A percentile compares a stretch with the other conserved stretches of the same genome.
These are phyloP conservation scores for Neoascia interrupta DNA, from an alignment of 2,888 invertebrate genomes.

Conservation along the genomic window DNA sequence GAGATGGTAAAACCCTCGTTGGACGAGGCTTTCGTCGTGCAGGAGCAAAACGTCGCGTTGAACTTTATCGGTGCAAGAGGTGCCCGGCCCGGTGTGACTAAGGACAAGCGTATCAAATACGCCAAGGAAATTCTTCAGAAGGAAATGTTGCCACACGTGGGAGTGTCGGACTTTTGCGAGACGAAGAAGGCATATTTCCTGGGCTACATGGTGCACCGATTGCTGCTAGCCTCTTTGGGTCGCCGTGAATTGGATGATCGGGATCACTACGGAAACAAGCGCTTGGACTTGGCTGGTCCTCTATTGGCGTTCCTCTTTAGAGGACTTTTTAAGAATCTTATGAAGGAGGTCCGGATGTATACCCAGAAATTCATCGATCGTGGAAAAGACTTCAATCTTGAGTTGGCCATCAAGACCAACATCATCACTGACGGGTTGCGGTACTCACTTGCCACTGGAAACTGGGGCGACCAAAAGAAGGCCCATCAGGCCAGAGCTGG, in stretches of 20 bases:
- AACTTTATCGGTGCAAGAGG: slow-evolving; percentile 99
- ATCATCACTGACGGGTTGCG: slow-evolving; percentile 98
- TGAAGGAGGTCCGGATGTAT: slow-evolving; percentile 98
- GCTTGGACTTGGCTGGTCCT: slow-evolving; percentile 98
- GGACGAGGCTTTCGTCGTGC: slow-evolving; percentile 99
- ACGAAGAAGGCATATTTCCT: slow-evolving; percentile 99
- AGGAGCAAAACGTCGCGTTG: slow-evolving; percentile 98
- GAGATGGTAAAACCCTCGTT: slow-evolving; percentile 99
- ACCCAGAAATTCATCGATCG: slow-evolving; percentile 99
- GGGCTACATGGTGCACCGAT: slow-evolving; percentile 99
- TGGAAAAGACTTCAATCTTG: slow-evolving; percentile 99
- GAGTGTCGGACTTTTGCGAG: slow-evolving; percentile 99
- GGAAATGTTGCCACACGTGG: slow-evolving; percentile 99
- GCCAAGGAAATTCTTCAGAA: slow-evolving; percentile 99
- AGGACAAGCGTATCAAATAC: slow-evolving; percentile 99
- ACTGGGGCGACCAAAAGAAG: slow-evolving; percentile 99
- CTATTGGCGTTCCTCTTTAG: slow-evolving; percentile 97
- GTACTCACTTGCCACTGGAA: slow-evolving; percentile 99
- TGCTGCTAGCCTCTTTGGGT: slow-evolving; percentile 95
- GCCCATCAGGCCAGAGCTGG: slow-evolving; percentile 91
- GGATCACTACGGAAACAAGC: slow-evolving; percentile 99
- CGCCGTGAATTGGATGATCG: slow-evolving; percentile 99
- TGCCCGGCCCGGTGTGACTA: slow-evolving; percentile 98
- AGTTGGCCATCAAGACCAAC: slow-evolving; percentile 93
- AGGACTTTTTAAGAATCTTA: slow-evolving; percentile 95